Percentiles rank a stretch among this genome's conserved stretches.
Conservation (phyloP, 2,888 invertebrate species). For the Stenoptilia bipunctidactyla region DNA sequence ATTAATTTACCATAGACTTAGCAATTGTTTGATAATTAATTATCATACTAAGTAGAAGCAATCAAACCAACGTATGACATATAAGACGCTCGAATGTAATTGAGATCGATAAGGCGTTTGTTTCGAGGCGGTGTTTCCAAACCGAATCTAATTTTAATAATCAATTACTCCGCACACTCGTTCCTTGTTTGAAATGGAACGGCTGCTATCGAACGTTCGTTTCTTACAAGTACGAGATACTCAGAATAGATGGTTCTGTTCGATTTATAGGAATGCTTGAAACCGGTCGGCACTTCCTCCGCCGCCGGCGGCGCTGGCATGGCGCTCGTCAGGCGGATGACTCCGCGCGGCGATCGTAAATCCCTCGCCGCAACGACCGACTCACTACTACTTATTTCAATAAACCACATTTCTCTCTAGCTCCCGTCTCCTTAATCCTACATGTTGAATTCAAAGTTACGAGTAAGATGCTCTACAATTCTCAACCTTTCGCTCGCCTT, state of each 20-base stretch:
- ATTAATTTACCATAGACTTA: too few relatives aligned
- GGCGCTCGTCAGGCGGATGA: conserved; percentile 18
- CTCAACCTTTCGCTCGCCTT: too few relatives aligned
- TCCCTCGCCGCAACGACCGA: conserved; percentile 1
- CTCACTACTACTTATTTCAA: conserved; percentile 5
- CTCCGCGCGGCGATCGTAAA: conserved; percentile 10
- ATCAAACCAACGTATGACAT: too few relatives aligned
- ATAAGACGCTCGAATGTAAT: too few relatives aligned
- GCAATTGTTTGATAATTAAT: too few relatives aligned
- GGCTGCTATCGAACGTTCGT: background rate
- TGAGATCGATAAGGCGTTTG: too few relatives aligned
- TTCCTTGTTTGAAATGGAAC: background rate
- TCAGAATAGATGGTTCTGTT: conserved; percentile 4
- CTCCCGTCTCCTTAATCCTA: background rate
- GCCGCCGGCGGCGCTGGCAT: background rate
- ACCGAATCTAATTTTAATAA: background rate
- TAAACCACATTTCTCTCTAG: background rate
- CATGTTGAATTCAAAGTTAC: background rate
- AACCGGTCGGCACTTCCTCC: conserved; percentile 48
- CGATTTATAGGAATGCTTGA: conserved; percentile 48
- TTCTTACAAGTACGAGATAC: background rate
- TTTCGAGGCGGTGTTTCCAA: too few relatives aligned
- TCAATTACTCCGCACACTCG: background rate
- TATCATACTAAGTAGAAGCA: too few relatives aligned
- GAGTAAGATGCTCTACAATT: too few relatives aligned